Evolutionary conservation across 1,140 invertebrate genomes (phyloP).

Genomic region (Drosophila baimaii): DNA sequence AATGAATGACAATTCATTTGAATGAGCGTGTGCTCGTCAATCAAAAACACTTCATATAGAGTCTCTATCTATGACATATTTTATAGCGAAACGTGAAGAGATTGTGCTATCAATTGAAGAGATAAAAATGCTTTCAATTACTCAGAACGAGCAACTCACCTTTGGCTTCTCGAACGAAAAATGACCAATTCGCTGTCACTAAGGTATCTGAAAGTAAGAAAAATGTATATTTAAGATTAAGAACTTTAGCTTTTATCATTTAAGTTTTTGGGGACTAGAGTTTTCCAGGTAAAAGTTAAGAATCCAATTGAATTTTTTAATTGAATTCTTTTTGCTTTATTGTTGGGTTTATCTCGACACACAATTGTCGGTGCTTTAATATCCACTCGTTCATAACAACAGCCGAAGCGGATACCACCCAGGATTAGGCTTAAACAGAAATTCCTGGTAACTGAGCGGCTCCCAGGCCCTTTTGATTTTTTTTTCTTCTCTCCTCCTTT

Average conservation of each 20-base stretch:
- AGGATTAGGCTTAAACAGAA: constrained; percentile 66
- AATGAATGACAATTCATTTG: constrained; percentile 40
- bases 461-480: constrained; percentile 12
- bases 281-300: background rate
- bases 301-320: constrained; percentile 4
- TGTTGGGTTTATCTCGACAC: background rate
- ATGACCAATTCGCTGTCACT: background rate
- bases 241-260: background rate
- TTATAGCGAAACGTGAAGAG: constrained; percentile 9
- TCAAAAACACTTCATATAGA: constrained; percentile 22
- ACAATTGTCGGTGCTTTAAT: constrained; percentile 21
- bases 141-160: constrained; percentile 24
- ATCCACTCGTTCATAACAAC: constrained; percentile 33
- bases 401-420: constrained; percentile 58
- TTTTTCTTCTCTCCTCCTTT: constrained; percentile 2
- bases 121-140: constrained; percentile 17
- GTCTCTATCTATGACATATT: constrained; percentile 26
- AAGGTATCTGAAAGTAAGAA: constrained; percentile 15
- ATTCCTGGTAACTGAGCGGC: constrained; percentile 65
- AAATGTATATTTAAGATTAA: background rate
- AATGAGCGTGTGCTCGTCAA: constrained; percentile 29
- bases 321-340: constrained; percentile 8
- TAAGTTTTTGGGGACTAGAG: background rate
- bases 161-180: constrained; percentile 28
- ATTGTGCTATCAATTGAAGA: constrained; percentile 23